Evolutionary conservation across 2,113 vertebrate species (phyloP).

Genomic region (Anas platyrhynchos): DNA sequence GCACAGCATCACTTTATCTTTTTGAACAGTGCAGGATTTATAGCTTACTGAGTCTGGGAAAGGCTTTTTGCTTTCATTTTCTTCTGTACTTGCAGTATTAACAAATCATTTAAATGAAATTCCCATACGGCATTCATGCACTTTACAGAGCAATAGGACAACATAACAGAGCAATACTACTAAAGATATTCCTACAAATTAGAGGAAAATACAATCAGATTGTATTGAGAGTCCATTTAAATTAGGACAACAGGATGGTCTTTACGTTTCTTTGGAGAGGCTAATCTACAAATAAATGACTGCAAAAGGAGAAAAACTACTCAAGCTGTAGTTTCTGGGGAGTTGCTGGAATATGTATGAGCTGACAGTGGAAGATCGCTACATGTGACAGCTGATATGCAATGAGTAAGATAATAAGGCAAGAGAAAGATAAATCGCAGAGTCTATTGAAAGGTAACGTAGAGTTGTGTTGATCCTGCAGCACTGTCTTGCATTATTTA

Average conservation of each 20-base stretch:
- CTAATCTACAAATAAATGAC: constrained; percentile 46
- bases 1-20: neutral
- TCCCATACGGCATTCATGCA: neutral
- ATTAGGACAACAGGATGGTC: neutral
- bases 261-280: constrained; percentile 17
- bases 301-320: neutral
- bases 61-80: neutral
- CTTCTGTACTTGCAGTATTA: neutral
- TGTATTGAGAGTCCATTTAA: constrained; percentile 21
- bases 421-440: neutral
- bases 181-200: constrained; percentile 9
- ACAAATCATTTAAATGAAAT: constrained; percentile 5
- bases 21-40: neutral
- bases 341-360: neutral
- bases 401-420: neutral
- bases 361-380: neutral
- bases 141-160: constrained; percentile 23
- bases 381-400: neutral
- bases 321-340: neutral
- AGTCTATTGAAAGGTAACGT: neutral
- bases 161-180: neutral
- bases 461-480: neutral
- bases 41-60: neutral
- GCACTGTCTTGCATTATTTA: neutral
- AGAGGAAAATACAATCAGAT: constrained; percentile 14